These are phyloP conservation scores for Hyles euphorbiae DNA, from an alignment of 1,140 invertebrate genomes.

Conservation along the genomic window DNA sequence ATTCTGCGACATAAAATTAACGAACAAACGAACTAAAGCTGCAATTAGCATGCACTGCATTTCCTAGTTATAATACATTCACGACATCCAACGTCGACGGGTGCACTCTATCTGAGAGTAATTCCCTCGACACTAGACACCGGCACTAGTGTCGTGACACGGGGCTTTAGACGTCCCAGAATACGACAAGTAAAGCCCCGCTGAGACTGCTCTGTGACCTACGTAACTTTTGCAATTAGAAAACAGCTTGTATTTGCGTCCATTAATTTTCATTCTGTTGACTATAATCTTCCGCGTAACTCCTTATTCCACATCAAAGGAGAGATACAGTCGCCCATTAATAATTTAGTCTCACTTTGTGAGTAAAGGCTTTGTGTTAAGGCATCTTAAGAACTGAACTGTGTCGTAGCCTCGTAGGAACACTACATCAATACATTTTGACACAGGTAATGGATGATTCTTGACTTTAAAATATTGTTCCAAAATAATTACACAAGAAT, in stretches of 20 bases:
- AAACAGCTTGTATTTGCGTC: neutral
- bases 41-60: neutral
- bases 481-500: too few species aligned
- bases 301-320: too few species aligned
- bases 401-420: too few species aligned
- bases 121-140: constrained; percentile 17
- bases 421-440: too few species aligned
- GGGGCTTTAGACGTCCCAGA: constrained; percentile 21
- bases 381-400: too few species aligned
- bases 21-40: neutral
- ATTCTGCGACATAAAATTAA: constrained; percentile 1
- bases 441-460: too few species aligned
- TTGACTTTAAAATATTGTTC: too few species aligned
- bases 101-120: constrained; percentile 14
- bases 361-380: too few species aligned
- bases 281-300: too few species aligned
- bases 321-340: too few species aligned
- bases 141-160: constrained; percentile 15
- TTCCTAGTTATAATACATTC: constrained; percentile 11
- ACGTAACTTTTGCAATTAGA: constrained; percentile 5
- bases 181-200: constrained; percentile 17
- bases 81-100: constrained; percentile 8
- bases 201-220: constrained; percentile 1
- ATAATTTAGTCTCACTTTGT: too few species aligned
- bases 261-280: neutral